A percentile compares a stretch with the other conserved stretches of the same genome.
Conservation (phyloP, 1,140 invertebrate species). For the Drosophila azteca region DNA sequence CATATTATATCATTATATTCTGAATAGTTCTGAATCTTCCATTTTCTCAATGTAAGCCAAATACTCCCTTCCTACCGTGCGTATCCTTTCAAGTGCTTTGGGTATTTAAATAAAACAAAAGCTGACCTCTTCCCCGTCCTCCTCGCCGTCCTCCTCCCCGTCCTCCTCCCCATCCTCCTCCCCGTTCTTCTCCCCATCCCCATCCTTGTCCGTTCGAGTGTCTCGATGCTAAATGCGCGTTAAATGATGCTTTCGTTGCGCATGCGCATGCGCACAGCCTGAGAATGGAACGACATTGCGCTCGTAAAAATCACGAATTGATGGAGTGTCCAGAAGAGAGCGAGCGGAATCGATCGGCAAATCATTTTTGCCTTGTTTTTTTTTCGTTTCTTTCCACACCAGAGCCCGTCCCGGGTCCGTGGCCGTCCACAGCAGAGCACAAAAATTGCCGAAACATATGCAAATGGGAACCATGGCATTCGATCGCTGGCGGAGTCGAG, state of each 20-base stretch:
- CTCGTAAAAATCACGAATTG: constrained; percentile 84
- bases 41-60: too few species aligned
- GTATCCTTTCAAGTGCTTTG: too few species aligned
- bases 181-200: too few species aligned
- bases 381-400: constrained; percentile 3
- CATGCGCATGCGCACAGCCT: constrained; percentile 49
- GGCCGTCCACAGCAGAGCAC: constrained; percentile 13
- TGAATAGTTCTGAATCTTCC: too few species aligned
- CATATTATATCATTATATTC: too few species aligned
- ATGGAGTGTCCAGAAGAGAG: constrained; percentile 74
- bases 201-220: constrained; percentile 1
- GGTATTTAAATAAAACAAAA: constrained; percentile 26
- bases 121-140: background rate
- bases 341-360: constrained; percentile 67
- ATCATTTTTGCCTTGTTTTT: constrained; percentile 67
- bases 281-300: constrained; percentile 67
- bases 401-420: constrained; percentile 23
- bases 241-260: constrained; percentile 82
- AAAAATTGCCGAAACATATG: constrained; percentile 81
- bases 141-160: too few species aligned
- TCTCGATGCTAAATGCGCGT: constrained; percentile 73
- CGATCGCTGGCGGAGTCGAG: constrained; percentile 11
- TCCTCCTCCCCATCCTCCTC: too few species aligned
- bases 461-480: constrained; percentile 51
- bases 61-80: too few species aligned